phyloP scores from a whole-genome alignment of 2,113 vertebrate species.

The Asarcornis scutulata region DNA sequence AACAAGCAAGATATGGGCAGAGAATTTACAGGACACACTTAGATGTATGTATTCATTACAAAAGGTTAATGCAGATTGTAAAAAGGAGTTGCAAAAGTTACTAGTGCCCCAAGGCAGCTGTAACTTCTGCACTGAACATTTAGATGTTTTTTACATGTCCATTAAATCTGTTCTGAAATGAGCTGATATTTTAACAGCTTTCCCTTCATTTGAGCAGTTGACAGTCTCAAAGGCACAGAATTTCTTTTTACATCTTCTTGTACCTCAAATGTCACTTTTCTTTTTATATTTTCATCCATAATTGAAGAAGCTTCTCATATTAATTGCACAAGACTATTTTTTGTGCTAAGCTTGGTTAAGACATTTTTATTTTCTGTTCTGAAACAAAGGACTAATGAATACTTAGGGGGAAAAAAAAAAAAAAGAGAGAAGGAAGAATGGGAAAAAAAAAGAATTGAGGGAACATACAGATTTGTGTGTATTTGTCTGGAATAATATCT shows the following conservation, averaged over 20 bases:
- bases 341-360: background rate
- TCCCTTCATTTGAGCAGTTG: background rate
- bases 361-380: background rate
- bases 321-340: background rate
- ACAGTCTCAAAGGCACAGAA: background rate
- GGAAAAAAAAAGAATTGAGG: background rate
- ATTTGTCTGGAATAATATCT: background rate
- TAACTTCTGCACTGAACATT: conserved; percentile 18
- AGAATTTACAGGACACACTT: background rate
- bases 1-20: background rate
- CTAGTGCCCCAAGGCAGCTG: background rate
- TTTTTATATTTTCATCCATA: background rate
- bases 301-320: background rate
- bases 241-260: background rate
- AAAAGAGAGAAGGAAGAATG: background rate
- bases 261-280: background rate
- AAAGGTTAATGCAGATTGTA: background rate
- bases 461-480: background rate
- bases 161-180: background rate
- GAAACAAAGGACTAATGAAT: background rate
- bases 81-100: conserved; percentile 26
- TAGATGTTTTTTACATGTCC: background rate
- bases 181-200: background rate
- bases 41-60: background rate
- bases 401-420: background rate